These are phyloP conservation scores for Petaurus breviceps DNA, from an alignment of 2,113 vertebrate genomes.

Conservation along the genomic window DNA sequence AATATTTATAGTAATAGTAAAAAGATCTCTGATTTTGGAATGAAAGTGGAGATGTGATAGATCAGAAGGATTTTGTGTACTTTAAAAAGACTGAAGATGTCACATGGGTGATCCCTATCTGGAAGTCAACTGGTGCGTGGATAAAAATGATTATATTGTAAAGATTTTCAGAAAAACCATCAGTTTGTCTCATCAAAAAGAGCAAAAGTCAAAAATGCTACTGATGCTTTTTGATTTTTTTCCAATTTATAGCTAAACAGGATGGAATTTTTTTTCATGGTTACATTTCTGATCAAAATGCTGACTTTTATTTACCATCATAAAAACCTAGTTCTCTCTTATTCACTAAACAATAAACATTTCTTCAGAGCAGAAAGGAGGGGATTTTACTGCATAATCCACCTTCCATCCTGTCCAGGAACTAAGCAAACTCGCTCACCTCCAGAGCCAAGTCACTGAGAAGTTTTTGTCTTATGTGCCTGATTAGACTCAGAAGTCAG, in stretches of 20 bases:
- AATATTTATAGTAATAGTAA: not conserved
- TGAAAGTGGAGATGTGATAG: not conserved
- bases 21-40: not conserved
- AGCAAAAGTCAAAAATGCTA: not conserved
- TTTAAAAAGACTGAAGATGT: not conserved
- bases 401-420: rapidly evolving
- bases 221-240: not conserved
- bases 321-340: not conserved
- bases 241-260: not conserved
- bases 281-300: not conserved
- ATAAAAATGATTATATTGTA: not conserved
- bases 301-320: not conserved
- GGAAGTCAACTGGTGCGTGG: not conserved
- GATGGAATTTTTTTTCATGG: not conserved
- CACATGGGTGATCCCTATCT: not conserved
- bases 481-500: not conserved
- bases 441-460: not conserved
- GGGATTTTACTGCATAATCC: not conserved
- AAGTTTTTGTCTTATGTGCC: not conserved
- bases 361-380: not conserved
- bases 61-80: not conserved
- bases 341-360: not conserved
- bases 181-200: not conserved
- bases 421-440: rapidly evolving
- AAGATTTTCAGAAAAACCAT: not conserved